These are phyloP conservation scores for Rotaria socialis DNA, from an alignment of 2,888 invertebrate species.

Conservation along the genomic window DNA sequence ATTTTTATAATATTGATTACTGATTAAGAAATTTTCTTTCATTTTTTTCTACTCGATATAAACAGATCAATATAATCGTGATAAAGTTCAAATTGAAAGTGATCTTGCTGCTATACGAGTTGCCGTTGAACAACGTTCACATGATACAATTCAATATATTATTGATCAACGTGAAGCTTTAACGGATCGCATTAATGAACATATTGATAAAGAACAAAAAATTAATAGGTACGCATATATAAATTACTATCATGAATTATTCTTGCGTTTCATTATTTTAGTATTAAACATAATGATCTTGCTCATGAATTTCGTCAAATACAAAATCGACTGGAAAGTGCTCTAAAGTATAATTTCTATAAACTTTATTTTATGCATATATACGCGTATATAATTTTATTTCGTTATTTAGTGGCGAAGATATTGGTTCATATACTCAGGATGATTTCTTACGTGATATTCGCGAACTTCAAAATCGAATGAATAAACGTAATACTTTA, in stretches of 20 bases:
- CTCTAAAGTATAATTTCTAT: background rate
- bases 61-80: background rate
- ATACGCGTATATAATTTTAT: background rate
- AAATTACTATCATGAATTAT: background rate
- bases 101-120: conserved; percentile 28
- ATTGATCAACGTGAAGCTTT: background rate
- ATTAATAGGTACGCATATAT: background rate
- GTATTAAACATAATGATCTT: conserved; percentile 9
- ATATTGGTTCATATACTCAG: conserved; percentile 2
- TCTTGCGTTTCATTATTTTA: background rate
- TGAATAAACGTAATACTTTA: background rate
- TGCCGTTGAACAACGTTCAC: conserved; percentile 23
- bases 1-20: background rate
- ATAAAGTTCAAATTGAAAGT: background rate
- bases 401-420: background rate
- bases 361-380: background rate
- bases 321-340: background rate
- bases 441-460: conserved; percentile 26
- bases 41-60: background rate
- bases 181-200: background rate
- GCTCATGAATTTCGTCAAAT: background rate
- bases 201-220: background rate
- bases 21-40: background rate
- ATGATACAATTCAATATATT: background rate
- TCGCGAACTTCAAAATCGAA: background rate